These are phyloP conservation scores for Pao palembangensis DNA, from an alignment of 2,113 vertebrate species.

Conservation along the genomic window DNA sequence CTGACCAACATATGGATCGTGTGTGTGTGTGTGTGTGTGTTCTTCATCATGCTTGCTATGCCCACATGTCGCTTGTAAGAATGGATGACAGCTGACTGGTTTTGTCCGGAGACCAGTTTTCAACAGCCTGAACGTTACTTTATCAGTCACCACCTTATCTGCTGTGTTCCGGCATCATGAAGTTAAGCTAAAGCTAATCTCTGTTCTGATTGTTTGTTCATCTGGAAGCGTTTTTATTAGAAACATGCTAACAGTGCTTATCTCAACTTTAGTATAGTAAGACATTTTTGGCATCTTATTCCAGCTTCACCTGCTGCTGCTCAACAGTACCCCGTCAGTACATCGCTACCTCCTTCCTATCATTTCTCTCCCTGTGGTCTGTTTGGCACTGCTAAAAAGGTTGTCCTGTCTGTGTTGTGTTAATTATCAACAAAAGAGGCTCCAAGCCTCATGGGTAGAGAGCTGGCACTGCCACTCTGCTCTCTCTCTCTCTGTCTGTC, in stretches of 20 bases:
- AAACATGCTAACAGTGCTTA: too few relatives aligned
- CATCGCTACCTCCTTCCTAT: constrained; percentile 1
- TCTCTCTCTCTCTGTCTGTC: constrained; percentile 22
- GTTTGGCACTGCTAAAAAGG: constrained; percentile 32
- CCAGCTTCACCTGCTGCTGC: too few relatives aligned
- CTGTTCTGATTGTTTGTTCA: too few relatives aligned
- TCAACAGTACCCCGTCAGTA: too few relatives aligned
- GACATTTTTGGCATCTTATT: too few relatives aligned
- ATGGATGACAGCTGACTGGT: constrained; percentile 46
- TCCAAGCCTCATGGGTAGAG: constrained; percentile 6
- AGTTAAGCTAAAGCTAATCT: too few relatives aligned
- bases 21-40: constrained; percentile 34
- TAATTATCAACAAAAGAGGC: constrained; percentile 64
- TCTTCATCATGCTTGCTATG: constrained; percentile 37
- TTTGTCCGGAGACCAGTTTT: constrained; percentile 20
- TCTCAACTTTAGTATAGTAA: too few relatives aligned
- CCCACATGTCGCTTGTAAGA: constrained; percentile 55
- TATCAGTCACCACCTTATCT: constrained; percentile 15
- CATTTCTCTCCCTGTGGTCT: constrained; percentile 17
- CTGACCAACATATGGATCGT: constrained; percentile 61
- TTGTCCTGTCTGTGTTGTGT: constrained; percentile 50
- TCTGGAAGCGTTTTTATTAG: too few relatives aligned
- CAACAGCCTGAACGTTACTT: constrained; percentile 11
- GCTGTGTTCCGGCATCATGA: background rate
- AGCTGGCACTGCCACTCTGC: constrained; percentile 15